phyloP scores from a whole-genome alignment of 2,113 vertebrate genomes.

The Trinectes maculatus region DNA sequence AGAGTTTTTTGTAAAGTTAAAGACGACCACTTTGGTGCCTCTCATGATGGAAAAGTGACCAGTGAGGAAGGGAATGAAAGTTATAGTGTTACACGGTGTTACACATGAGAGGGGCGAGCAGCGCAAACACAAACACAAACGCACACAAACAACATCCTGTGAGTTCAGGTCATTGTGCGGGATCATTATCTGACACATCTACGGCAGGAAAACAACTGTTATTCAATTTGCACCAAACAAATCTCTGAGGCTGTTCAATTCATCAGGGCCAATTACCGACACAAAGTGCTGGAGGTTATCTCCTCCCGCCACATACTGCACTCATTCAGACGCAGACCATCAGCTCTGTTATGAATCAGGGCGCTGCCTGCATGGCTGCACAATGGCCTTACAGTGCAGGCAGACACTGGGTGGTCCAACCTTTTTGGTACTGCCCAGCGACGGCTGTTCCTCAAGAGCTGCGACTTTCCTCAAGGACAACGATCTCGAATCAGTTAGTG shows the following conservation, averaged over 20 bases:
- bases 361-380: slow-evolving; percentile 52
- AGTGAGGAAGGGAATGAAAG: no score
- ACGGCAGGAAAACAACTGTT: slow-evolving; percentile 68
- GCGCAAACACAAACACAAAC: background rate
- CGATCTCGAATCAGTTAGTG: slow-evolving; percentile 37
- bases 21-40: no score
- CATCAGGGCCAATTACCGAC: slow-evolving; percentile 76
- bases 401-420: slow-evolving; percentile 59
- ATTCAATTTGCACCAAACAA: slow-evolving; percentile 77
- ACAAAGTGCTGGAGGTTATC: slow-evolving; percentile 72
- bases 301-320: slow-evolving; percentile 60
- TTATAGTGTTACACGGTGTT: background rate
- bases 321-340: slow-evolving; percentile 63
- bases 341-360: slow-evolving; percentile 64
- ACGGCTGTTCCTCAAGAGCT: slow-evolving; percentile 5
- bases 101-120: background rate
- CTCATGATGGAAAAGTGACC: no score
- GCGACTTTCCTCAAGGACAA: background rate
- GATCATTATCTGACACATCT: slow-evolving; percentile 66
- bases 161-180: slow-evolving; percentile 48
- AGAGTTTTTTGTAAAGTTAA: no score
- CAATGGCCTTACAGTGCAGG: slow-evolving; percentile 56
- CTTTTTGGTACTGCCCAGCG: slow-evolving; percentile 43
- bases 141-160: background rate
- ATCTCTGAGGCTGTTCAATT: slow-evolving; percentile 71